Evolutionary conservation across 2,113 vertebrate species (phyloP), one percentile per base, ranked within the genome.

Genomic region (human): DNA sequence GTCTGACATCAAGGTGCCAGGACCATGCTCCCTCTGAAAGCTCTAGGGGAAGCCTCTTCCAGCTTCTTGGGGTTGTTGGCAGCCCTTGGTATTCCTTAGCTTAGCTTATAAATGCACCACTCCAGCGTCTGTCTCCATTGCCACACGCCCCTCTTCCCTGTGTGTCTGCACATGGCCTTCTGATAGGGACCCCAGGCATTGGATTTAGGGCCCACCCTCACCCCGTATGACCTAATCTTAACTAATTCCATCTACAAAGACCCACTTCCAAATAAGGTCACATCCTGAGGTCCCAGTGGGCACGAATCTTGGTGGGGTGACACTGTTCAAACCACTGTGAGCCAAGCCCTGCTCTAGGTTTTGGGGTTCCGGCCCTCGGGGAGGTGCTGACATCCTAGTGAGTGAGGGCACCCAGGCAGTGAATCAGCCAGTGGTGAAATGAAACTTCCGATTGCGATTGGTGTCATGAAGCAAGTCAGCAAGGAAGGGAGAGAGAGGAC

Each of bases 401-500:
- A 10, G 30, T 9, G 72, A 64, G 59, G 14, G 8, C 50, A 70
- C 20, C 38, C 52, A 55, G 86, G 23, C 61, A 11, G 18, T 38
- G 55, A 30, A 0, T 1, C 2, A 22, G 38, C 17, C 66, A 1
- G 2, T 0, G 5, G 45, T 35, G 4, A 11, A 45, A 9, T 45
- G 79, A 48, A 4, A 38, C 20, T 5, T 75, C 38, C 8, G 40
- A 0, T 3, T 23, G 23, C 0, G 8, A 0, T 25, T 6, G 4
- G 64, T 8, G 79, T n/a, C 55, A 16, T 1, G 45, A 75, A 50
- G 75, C 73, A 18, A 25, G 8, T 6, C 35, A 25, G 35, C 25
- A n/a, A 52, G 38, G 32, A 0, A 2, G 1, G 2, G 88, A 55
- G 6, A 0, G 8, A 0, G 18, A 79, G 35, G 20, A 59, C 1